phyloP scores from a whole-genome alignment of 2,797 vertebrate species.

The Sebastes wilsoni region DNA sequence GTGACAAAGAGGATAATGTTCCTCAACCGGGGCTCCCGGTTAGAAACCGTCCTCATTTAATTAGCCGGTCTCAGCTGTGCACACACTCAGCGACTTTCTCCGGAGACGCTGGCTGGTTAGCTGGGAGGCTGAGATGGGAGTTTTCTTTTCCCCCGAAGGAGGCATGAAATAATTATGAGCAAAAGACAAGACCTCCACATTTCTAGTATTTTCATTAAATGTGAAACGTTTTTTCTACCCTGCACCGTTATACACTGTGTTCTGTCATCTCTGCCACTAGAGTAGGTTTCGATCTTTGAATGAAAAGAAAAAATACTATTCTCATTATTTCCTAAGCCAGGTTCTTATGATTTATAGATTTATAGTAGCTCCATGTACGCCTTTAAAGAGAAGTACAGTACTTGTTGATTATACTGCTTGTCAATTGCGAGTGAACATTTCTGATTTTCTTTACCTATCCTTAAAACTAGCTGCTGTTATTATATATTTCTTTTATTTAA shows the following conservation, averaged over 20 bases:
- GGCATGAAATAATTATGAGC: constrained; percentile 72
- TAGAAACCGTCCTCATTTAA: constrained; percentile 78
- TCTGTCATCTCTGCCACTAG: constrained; percentile 13
- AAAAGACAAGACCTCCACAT: constrained; percentile 56
- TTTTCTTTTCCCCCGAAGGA: constrained; percentile 64
- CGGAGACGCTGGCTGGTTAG: constrained; percentile 52
- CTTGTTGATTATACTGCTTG: neutral
- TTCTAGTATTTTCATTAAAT: constrained; percentile 69
- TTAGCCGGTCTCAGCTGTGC: constrained; percentile 78
- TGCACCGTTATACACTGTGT: neutral
- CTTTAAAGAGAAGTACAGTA: neutral
- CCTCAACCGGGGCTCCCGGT: constrained; percentile 54
- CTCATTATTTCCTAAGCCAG: constrained; percentile 12
- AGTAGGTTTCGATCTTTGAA: constrained; percentile 30
- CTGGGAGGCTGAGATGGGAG: constrained; percentile 56
- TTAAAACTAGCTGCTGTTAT: neutral
- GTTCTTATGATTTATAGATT: constrained; percentile 43
- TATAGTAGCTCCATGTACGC: neutral
- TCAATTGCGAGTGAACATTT: neutral
- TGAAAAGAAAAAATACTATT: constrained; percentile 23
- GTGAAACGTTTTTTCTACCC: constrained; percentile 23
- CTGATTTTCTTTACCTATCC: neutral
- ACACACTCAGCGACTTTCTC: constrained; percentile 63
- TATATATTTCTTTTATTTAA: neutral
- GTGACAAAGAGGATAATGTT: constrained; percentile 63